phyloP scores from a whole-genome alignment of 2,113 vertebrate species.

The Embiotoca jacksoni region DNA sequence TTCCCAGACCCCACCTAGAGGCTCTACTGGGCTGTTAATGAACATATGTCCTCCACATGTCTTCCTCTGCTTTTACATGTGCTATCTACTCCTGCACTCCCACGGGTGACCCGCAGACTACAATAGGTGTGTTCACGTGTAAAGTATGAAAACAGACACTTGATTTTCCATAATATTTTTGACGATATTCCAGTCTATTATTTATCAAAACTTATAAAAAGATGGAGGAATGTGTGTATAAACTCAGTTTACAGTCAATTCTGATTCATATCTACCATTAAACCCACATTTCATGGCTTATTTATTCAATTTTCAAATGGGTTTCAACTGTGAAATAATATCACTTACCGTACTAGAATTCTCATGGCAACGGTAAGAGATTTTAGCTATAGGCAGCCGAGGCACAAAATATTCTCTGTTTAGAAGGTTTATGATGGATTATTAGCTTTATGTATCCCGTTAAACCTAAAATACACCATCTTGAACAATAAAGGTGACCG shows the following conservation, averaged over 20 bases:
- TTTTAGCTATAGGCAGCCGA: neutral
- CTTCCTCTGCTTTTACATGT: neutral
- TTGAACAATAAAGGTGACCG: too few species aligned
- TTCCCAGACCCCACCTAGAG: slow-evolving; percentile 23
- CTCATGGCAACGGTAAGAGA: neutral
- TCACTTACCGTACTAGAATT: neutral
- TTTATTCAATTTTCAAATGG: neutral
- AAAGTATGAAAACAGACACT: too few species aligned
- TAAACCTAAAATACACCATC: too few species aligned
- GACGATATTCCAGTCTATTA: too few species aligned
- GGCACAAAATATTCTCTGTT: neutral
- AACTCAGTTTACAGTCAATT: neutral
- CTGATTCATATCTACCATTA: neutral
- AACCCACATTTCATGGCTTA: too few species aligned
- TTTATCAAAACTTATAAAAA: neutral
- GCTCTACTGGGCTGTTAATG: slow-evolving; percentile 3
- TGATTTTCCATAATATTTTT: too few species aligned
- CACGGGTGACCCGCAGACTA: too few species aligned
- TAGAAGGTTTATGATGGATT: slow-evolving; percentile 23
- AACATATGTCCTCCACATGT: neutral
- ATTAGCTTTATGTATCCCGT: neutral
- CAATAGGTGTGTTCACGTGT: too few species aligned
- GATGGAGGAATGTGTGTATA: neutral
- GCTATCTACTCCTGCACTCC: neutral
- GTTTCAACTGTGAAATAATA: neutral